These are phyloP conservation scores for Dryobotodes eremita DNA, from an alignment of 2,888 invertebrate genomes.

Conservation along the genomic window DNA sequence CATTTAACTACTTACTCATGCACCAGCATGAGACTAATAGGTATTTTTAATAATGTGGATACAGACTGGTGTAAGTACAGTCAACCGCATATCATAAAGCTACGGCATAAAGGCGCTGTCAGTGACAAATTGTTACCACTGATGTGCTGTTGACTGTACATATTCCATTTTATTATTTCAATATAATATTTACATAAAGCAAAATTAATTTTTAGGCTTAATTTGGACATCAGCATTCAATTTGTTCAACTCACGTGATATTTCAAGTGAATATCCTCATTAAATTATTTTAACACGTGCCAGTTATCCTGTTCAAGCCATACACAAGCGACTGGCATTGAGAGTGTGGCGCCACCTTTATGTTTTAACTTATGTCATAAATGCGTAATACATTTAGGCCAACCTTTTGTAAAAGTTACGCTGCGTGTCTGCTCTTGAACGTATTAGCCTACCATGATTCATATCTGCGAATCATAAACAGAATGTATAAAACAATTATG, in stretches of 20 bases:
- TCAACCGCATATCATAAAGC: neutral
- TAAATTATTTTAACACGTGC: slow-evolving; percentile 25
- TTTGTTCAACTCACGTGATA: slow-evolving; percentile 4
- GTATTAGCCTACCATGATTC: slow-evolving; percentile 25
- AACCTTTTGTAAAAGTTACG: neutral
- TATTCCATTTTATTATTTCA: neutral
- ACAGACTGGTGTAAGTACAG: neutral
- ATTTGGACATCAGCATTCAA: slow-evolving; percentile 5
- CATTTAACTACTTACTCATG: slow-evolving; percentile 28
- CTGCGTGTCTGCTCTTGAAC: slow-evolving; percentile 1
- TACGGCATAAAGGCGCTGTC: neutral
- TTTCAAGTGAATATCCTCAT: slow-evolving; percentile 30
- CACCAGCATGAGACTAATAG: neutral
- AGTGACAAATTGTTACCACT: neutral
- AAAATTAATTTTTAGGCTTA: neutral
- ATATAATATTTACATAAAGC: neutral
- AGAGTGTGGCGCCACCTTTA: slow-evolving; percentile 18
- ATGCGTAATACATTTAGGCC: neutral
- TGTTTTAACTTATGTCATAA: neutral
- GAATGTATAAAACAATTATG: slow-evolving; percentile 15
- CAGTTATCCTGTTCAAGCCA: slow-evolving; percentile 26
- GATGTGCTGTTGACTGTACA: neutral
- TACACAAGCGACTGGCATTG: slow-evolving; percentile 24
- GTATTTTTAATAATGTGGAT: neutral
- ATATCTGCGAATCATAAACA: slow-evolving; percentile 12